Evolutionary conservation across 2,113 vertebrate species (phyloP), one percentile per base, ranked within the genome.

Genomic region (Oreochromis spilurus): DNA sequence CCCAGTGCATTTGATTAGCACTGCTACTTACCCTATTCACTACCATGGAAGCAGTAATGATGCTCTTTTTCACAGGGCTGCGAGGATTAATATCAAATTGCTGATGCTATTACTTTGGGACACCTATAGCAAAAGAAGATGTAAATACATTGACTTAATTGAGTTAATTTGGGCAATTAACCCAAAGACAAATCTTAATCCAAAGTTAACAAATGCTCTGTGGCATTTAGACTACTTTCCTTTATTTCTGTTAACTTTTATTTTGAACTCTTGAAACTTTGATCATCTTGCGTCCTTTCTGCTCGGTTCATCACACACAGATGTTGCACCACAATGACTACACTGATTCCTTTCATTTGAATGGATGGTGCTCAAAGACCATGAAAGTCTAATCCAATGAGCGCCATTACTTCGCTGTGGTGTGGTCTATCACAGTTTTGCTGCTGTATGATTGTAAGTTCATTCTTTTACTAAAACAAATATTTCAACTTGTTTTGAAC

Each of bases 1-100:
- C 40, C 21, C 10, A 72, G 9, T 26, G 21, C 67, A 26, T 26
- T 45, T 45, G 67, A 45, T 0, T 70, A 70, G 65, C 65, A 43
- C 40, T 26, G 21, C 14, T 26, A 43, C 40, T 10, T 48, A 72
- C 0, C 40, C 9, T 11, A 26, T 0, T 72, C 0, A 16, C 38
- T 72, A 0, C 14, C 13, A 26, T 7, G 40, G 67, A 17, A 0
- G 40, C 9, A 75, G 40, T 75, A 75, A 48, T 10, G 67, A 48
- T 75, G 14, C 43, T 17, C 40, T 48, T 48, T 45, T 72, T 72
- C 65, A 26, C 16, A 72, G 7, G 38, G 38, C 38, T 75, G 43
- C 2, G 9, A 75, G 67, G 38, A 26, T 45, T 16, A 45, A 1
- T 72, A 72, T 60, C 40, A n/a, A 43, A 57, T 40, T 72, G n/a